A percentile compares a stretch with the other conserved stretches of the same genome.
These are phyloP conservation scores for Enteromius unitaeniatus DNA, from an alignment of 2,797 vertebrate species.

Conservation along the genomic window DNA sequence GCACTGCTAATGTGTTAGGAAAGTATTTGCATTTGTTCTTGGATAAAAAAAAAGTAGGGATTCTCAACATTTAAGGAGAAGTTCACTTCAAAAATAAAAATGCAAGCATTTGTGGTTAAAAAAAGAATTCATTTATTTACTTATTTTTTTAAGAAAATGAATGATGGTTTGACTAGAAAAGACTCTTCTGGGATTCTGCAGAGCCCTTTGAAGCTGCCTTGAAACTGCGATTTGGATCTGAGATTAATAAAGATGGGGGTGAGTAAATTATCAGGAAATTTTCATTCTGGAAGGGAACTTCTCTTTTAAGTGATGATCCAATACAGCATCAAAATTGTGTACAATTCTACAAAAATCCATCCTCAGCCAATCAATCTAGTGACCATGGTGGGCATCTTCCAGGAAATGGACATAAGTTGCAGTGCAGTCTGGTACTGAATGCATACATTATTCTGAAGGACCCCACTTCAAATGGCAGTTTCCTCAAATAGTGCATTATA, in stretches of 20 bases:
- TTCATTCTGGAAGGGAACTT: not conserved
- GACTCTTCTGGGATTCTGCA: not conserved
- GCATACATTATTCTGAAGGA: not conserved
- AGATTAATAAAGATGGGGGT: too few species aligned
- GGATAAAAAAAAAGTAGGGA: not conserved
- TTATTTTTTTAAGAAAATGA: not conserved
- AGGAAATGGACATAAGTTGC: not conserved
- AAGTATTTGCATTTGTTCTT: not conserved
- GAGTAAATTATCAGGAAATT: not conserved
- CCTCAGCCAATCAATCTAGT: not conserved
- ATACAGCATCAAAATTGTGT: not conserved
- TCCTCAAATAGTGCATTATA: not conserved
- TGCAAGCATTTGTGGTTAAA: not conserved
- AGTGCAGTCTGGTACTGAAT: not conserved
- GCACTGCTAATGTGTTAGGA: not conserved
- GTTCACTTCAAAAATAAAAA: not conserved
- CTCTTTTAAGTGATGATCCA: too few species aligned
- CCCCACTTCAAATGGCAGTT: not conserved
- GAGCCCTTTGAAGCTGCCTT: not conserved
- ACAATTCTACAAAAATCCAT: not conserved
- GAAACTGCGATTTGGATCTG: not conserved
- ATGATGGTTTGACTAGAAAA: not conserved
- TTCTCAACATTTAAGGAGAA: not conserved
- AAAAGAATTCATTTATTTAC: not conserved
- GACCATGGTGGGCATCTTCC: not conserved